phyloP scores from a whole-genome alignment of 1,140 invertebrate species.

The Telenomus remus region DNA sequence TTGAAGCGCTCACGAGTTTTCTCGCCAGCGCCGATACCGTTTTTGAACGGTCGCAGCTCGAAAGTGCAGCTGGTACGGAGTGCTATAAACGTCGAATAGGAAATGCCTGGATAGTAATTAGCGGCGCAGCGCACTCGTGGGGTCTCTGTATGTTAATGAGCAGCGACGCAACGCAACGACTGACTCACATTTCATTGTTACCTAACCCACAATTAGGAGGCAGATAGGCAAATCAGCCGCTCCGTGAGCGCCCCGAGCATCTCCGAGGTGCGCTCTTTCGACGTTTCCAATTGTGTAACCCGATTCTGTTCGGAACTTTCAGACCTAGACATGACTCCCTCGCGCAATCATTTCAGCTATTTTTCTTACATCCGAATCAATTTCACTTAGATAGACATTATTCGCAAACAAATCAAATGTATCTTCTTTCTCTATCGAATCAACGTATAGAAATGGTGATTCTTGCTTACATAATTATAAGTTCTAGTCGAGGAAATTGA shows the following conservation, averaged over 20 bases:
- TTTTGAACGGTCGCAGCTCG: constrained; percentile 50
- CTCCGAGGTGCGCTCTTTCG: constrained; percentile 38
- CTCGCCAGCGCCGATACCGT: constrained; percentile 23
- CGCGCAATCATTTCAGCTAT: constrained; percentile 9
- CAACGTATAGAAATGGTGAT: too few relatives aligned
- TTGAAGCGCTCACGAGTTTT: not conserved
- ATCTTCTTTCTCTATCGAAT: too few relatives aligned
- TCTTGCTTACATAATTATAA: too few relatives aligned
- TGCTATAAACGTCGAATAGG: constrained; percentile 57
- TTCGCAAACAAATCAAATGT: too few relatives aligned
- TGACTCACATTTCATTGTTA: constrained; percentile 61
- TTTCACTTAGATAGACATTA: too few relatives aligned
- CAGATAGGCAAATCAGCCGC: constrained; percentile 58
- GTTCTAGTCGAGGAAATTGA: too few relatives aligned
- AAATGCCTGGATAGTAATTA: constrained; percentile 56
- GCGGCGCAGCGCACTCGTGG: constrained; percentile 49
- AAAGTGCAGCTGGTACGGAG: constrained; percentile 49
- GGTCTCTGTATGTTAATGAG: constrained; percentile 58
- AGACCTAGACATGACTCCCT: constrained; percentile 1
- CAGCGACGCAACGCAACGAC: constrained; percentile 55
- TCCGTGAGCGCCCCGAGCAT: constrained; percentile 55
- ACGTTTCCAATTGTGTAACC: constrained; percentile 36
- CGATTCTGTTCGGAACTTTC: constrained; percentile 14
- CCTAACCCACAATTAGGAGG: constrained; percentile 58
- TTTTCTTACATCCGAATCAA: constrained; percentile 1